Evolutionary conservation across 2,113 vertebrate genomes (phyloP).

Genomic region (Brachyhypopomus gauderio): DNA sequence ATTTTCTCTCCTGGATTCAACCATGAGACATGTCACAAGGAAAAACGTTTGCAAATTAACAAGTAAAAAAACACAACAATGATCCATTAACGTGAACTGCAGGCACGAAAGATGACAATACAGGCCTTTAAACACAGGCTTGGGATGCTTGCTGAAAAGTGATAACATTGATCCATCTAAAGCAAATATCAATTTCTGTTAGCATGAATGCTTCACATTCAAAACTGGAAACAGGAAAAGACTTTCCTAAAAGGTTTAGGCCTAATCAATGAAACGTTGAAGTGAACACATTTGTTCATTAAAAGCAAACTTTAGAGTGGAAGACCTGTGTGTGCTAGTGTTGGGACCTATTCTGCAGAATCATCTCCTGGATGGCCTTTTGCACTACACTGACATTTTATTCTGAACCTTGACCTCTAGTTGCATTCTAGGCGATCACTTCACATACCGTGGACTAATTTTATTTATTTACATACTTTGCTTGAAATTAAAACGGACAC

Average conservation of each 20-base stretch:
- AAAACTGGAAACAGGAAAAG: background rate
- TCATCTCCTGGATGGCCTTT: background rate
- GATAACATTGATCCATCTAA: background rate
- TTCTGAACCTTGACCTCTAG: slow-evolving; percentile 5
- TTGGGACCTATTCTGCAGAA: too few relatives aligned
- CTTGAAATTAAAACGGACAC: background rate
- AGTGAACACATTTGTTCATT: background rate
- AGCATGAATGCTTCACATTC: background rate
- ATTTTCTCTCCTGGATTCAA: slow-evolving; percentile 45
- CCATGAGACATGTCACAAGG: slow-evolving; percentile 60
- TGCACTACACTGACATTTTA: background rate
- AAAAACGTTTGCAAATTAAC: slow-evolving; percentile 50
- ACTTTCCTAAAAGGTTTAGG: background rate
- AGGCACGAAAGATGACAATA: slow-evolving; percentile 14
- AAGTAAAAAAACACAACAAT: slow-evolving; percentile 47
- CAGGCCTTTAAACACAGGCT: slow-evolving; percentile 10
- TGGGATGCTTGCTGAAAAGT: slow-evolving; percentile 17
- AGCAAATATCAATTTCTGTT: slow-evolving; percentile 1
- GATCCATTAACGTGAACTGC: slow-evolving; percentile 17
- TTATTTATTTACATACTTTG: background rate
- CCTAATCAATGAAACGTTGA: background rate
- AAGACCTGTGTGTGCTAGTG: background rate
- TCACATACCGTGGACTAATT: background rate
- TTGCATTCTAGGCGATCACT: background rate
- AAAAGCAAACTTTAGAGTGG: background rate